Evolutionary conservation across 2,113 vertebrate species (phyloP), one percentile per base, ranked within the genome.

Genomic region (cattle (Bos taurus)): DNA sequence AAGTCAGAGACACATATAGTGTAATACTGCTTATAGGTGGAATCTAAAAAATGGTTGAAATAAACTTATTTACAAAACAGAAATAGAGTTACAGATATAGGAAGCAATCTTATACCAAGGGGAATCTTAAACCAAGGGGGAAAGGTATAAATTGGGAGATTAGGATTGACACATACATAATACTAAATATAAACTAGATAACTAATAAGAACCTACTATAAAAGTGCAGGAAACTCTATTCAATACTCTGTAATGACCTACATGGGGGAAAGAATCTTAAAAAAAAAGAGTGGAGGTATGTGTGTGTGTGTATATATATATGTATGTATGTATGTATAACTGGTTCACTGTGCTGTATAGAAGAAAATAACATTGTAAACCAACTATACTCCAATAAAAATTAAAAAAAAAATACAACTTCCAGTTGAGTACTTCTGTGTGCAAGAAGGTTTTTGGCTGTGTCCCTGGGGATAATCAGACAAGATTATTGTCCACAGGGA

Each of bases 261-360:
- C 19, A 80, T 50, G 46, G 43, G 15, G 15, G 15, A 50, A 67
- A 48, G 43, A 80, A 50, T 80, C 43, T 80, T 17, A 6, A 30
- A 80, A 48, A 46, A 48, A 48, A 78, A 16, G 14, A 80, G 77
- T 80, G 43, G 43, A 48, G 13, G 12, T 43, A 1, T 43, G 1
- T 43, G 6, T 77, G 1, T 40, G 1, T 74, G 6, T 40, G 1
- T 74, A 43, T 26, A 1, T 7, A 25, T 40, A 4, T 40, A 40
- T 40, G 3, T 13, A 46, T 46, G 43, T 46, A 46, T 46, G 43
- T 46, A 46, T 46, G 43, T 46, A 46, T 46, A 46, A 48, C 77
- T 80, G 77, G 33, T 33, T 81, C 28, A 19, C 15, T 50, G 5
- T 33, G 78, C 78, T 50, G 1, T 80, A 81, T 10, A 81, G 78